Evolutionary conservation across 2,888 invertebrate genomes (phyloP).

Genomic region (Cinara cedri): DNA sequence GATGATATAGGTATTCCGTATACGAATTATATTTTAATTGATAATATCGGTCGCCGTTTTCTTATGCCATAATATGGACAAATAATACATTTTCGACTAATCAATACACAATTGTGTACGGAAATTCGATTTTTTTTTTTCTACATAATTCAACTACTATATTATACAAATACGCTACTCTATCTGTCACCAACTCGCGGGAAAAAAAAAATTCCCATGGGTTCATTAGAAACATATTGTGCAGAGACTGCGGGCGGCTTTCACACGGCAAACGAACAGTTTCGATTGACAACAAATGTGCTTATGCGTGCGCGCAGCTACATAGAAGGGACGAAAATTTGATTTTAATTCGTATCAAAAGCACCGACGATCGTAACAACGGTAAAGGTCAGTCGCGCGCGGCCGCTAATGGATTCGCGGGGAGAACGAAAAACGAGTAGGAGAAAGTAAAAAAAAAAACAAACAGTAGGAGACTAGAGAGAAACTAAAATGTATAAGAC

Average conservation of each 20-base stretch:
- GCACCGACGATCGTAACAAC: slow-evolving; percentile 15
- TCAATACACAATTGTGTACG: not conserved
- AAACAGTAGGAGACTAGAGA: slow-evolving; percentile 5
- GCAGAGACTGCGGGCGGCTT: not conserved
- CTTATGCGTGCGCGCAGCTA: not conserved
- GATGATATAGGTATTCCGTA: too few species aligned
- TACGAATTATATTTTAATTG: too few species aligned
- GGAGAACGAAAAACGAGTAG: slow-evolving; percentile 27
- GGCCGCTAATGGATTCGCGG: slow-evolving; percentile 24
- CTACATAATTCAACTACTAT: not conserved
- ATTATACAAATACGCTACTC: not conserved
- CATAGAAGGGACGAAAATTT: slow-evolving; percentile 20
- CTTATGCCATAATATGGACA: not conserved
- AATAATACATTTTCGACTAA: not conserved
- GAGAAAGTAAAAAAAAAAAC: slow-evolving; percentile 24
- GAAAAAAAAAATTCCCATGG: not conserved
- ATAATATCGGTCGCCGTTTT: not conserved
- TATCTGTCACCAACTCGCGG: too few species aligned
- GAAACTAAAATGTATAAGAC: not conserved
- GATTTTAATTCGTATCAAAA: slow-evolving; percentile 51
- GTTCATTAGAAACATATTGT: slow-evolving; percentile 11
- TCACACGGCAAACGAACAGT: not conserved
- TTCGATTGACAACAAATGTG: slow-evolving; percentile 4
- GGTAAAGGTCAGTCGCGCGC: slow-evolving; percentile 48
- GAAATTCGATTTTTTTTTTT: not conserved